phyloP scores from a whole-genome alignment of 2,797 vertebrate species.

The Fringilla coelebs region DNA sequence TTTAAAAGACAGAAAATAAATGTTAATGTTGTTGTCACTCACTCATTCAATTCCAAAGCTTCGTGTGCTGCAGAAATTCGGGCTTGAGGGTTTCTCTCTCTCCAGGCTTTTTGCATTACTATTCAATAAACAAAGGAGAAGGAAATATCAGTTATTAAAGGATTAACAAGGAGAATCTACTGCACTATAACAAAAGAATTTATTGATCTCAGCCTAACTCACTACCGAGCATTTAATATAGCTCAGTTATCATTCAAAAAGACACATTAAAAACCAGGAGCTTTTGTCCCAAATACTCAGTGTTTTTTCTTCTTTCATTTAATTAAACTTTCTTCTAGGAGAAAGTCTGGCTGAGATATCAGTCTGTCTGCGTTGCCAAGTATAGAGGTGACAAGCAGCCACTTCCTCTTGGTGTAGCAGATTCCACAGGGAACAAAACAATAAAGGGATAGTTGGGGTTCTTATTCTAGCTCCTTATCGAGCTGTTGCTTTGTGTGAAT shows the following conservation, averaged over 20 bases:
- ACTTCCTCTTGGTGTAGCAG: background rate
- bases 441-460: background rate
- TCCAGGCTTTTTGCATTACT: constrained; percentile 99
- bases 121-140: constrained; percentile 49
- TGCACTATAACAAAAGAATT: background rate
- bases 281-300: background rate
- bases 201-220: constrained; percentile 6
- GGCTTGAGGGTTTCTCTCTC: constrained; percentile 97
- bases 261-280: background rate
- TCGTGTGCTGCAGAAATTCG: constrained; percentile 96
- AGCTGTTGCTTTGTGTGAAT: background rate
- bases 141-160: constrained; percentile 9
- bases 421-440: background rate
- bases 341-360: background rate
- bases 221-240: background rate
- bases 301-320: background rate
- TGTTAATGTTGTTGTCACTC: constrained; percentile 69
- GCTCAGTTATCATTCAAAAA: background rate
- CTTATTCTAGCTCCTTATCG: background rate
- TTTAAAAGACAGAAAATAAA: constrained; percentile 26
- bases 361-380: background rate
- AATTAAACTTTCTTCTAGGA: background rate
- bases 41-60: constrained; percentile 97
- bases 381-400: background rate
- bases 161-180: background rate